Base-by-base conservation (phyloP, 2,113 vertebrate species). In the Bos indicus region DNA sequence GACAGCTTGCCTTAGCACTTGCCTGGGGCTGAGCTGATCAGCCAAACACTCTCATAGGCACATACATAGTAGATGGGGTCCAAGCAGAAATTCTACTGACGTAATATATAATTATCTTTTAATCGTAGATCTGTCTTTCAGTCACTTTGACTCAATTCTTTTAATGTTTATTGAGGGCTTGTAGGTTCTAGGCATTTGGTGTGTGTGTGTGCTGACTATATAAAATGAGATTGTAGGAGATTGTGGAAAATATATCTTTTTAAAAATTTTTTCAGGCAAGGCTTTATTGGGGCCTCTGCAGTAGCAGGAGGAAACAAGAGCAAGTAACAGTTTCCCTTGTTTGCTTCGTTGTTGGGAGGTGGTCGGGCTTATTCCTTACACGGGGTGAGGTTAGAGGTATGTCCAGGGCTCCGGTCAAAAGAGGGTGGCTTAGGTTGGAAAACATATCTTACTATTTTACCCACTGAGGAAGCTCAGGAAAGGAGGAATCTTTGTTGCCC, bases 341-440 rank as follows among this genome's bases (percentile, higher is more conserved):
- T 40, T 43, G 23, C 12, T 26, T 77, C 12, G 1, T 7, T 77
- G 6, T 7, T 9, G 3, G 10, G 30, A 7, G 9, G 21, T 2
- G 0, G 21, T 26, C 0, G 0, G 36, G 40, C 71, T 43, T 77
- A 26, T 26, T 77, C 40, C 71, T 77, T 77, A 36, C 2, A 71
- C 2, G 0, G 19, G 16, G 5, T 36, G 64, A 77, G 36, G 36
- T 3, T 14, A 77, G 23, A 77, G 21, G 36, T 74, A 43, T 43
- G 1, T 26, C 23, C 23, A 26, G 67, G 19, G 67, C n/a, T 40
- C 67, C 11, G 1, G 11, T 77, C 36, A 77, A 25, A 43, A 40
- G 71, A 77, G 36, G 71, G 23, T 77, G 3, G 12, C 36, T 77
- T 43, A 77, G 12, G 71, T 43, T 43, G 3, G 71, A n/a, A 52